Percentiles rank a stretch among this genome's conserved stretches.
Evolutionary conservation across 1,140 invertebrate genomes (phyloP).

Genomic region (Drosophila jambulina): DNA sequence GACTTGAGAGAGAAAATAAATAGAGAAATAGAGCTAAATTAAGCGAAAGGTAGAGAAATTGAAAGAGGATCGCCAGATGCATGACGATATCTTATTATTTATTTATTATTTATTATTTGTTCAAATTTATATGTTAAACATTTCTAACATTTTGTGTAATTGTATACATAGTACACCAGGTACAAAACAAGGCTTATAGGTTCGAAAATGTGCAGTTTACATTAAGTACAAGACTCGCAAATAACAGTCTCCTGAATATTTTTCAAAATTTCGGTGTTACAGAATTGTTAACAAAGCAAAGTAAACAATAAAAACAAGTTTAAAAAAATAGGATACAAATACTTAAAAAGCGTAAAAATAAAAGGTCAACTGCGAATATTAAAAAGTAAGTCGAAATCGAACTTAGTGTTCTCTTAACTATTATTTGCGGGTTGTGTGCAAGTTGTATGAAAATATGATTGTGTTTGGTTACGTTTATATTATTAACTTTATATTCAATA

Average conservation of each 20-base stretch:
- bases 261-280: neutral
- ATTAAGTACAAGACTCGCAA: neutral
- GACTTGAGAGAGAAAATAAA: too few species aligned
- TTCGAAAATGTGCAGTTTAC: neutral
- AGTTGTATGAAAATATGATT: too few species aligned
- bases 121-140: neutral
- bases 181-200: neutral
- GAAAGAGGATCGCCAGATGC: too few species aligned
- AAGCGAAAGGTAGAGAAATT: too few species aligned
- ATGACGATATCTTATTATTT: too few species aligned
- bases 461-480: neutral
- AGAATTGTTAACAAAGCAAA: neutral
- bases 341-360: neutral
- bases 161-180: constrained; percentile 2
- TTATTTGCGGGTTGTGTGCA: neutral
- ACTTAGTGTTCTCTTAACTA: too few species aligned
- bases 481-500: neutral
- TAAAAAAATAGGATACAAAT: neutral
- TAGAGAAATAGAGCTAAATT: too few species aligned
- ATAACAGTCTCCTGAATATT: neutral
- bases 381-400: neutral
- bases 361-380: neutral
- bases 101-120: too few species aligned
- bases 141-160: neutral
- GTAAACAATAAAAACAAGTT: neutral